A percentile compares a stretch with the other conserved stretches of the same genome.
phyloP scores from a whole-genome alignment of 2,113 vertebrate genomes.

The Protomyctophum bolini region DNA sequence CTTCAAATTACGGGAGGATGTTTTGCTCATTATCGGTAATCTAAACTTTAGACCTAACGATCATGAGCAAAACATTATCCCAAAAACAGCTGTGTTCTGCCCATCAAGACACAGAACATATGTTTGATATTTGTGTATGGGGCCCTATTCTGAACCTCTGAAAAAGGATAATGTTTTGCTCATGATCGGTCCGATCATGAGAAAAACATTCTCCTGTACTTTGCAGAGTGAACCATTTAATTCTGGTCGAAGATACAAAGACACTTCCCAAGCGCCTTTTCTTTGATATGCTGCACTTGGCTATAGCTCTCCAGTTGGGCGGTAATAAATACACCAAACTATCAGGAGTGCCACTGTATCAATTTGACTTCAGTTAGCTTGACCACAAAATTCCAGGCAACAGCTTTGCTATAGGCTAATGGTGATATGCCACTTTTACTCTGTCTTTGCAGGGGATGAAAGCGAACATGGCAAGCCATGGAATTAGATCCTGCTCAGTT shows the following conservation, averaged over 20 bases:
- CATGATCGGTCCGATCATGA: not conserved
- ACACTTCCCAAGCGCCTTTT: conserved; percentile 31
- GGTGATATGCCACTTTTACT: not conserved
- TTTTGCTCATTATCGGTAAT: conserved; percentile 19
- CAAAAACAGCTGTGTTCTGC: no score
- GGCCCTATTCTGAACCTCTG: conserved; percentile 40
- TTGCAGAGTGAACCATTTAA: conserved; percentile 38
- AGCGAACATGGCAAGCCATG: conserved; percentile 19
- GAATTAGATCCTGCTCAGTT: not conserved
- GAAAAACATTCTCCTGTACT: conserved; percentile 16
- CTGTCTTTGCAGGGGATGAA: not conserved
- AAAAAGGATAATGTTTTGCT: conserved; percentile 32
- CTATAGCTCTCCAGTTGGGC: not conserved
- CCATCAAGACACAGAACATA: no score
- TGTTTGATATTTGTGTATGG: no score
- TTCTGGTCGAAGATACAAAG: conserved; percentile 47
- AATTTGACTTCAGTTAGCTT: conserved; percentile 12
- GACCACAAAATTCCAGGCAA: conserved; percentile 13
- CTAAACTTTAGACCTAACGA: no score
- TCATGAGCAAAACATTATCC: conserved; percentile 24
- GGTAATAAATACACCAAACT: not conserved
- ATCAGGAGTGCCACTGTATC: conserved; percentile 22
- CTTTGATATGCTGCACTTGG: conserved; percentile 31
- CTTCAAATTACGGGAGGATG: conserved; percentile 17
- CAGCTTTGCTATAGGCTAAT: not conserved